Percentiles rank a stretch among this genome's conserved stretches.
Evolutionary conservation across 2,113 vertebrate species (phyloP).

Genomic region (Polypterus bichir): DNA sequence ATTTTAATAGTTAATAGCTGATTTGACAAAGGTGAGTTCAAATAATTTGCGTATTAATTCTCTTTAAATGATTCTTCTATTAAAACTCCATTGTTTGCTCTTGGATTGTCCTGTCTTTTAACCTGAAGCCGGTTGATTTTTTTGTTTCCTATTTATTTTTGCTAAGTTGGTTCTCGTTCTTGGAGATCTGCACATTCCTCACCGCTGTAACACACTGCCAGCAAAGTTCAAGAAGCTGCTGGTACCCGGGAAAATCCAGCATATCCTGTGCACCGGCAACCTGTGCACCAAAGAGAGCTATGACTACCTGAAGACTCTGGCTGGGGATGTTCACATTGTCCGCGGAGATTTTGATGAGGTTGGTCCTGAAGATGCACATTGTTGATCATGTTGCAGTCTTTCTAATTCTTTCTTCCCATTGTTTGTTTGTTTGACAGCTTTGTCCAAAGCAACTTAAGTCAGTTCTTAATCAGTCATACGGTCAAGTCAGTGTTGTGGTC

Average conservation of each 20-base stretch:
- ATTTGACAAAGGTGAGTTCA: neutral
- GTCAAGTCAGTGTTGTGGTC: no score
- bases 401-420: neutral
- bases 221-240: conserved; percentile 97
- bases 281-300: conserved; percentile 98
- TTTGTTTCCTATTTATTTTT: neutral
- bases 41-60: neutral
- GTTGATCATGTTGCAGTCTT: neutral
- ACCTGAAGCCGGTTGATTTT: neutral
- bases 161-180: conserved; percentile 94
- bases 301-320: conserved; percentile 96
- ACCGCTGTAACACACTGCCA: conserved; percentile 92
- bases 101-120: neutral
- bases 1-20: neutral
- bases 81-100: neutral
- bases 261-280: conserved; percentile 96
- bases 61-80: neutral
- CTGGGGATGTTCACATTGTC: conserved; percentile 95
- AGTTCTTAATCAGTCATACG: no score
- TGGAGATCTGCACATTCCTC: conserved; percentile 95
- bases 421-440: no score
- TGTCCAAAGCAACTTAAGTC: neutral
- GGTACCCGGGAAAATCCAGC: conserved; percentile 96
- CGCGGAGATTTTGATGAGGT: conserved; percentile 98
- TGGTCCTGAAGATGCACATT: conserved; percentile 3